Evolutionary conservation across 1,140 invertebrate genomes (phyloP), one percentile per base, ranked within the genome.

Genomic region (Holcopasites calliopsidis): DNA sequence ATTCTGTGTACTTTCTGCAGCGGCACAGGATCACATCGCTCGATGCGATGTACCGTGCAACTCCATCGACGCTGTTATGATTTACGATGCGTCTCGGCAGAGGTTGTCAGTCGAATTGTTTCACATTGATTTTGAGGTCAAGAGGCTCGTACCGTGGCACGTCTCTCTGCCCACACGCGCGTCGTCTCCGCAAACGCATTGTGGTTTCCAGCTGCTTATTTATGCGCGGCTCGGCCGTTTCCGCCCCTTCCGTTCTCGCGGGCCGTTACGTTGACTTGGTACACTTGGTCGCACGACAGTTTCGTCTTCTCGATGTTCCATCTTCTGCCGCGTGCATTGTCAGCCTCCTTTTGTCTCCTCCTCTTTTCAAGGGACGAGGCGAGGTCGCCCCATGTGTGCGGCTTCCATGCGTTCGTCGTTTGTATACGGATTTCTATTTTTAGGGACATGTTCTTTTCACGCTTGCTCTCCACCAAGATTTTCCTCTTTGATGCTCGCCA

Each of bases 71-170:
- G 62, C 66, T 28, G 26, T 40, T 28, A 33, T 69, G 79, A 82
- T 82, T 82, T 82, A 82, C 80, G 69, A 58, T 75, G 58, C 74
- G 80, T 73, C 79, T 73, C 69, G 50, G 64, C 58, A 74, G 62
- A 65, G 79, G 80, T 78, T 79, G 68, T 82, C 79, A 69, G 79
- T 77, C 79, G 82, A 82, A 82, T 82, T 82, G 80, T 82, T 82
- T 82, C 64, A 82, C 79, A 82, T 82, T 81, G 80, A 82, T 82
- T 82, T 82, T 82, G 78, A 82, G 80, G 79, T 78, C 80, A 80
- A 58, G 61, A 62, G 79, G 64, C 79, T 65, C 50, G 75, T 69
- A 74, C 62, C 62, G 69, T 61, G 55, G 54, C 66, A 47, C 65
- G 71, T 65, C 65, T n/a, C n/a, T 76, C 78, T 82, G 79, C 80